phyloP scores from a whole-genome alignment of 2,797 vertebrate genomes.

The Hipposideros larvatus region DNA sequence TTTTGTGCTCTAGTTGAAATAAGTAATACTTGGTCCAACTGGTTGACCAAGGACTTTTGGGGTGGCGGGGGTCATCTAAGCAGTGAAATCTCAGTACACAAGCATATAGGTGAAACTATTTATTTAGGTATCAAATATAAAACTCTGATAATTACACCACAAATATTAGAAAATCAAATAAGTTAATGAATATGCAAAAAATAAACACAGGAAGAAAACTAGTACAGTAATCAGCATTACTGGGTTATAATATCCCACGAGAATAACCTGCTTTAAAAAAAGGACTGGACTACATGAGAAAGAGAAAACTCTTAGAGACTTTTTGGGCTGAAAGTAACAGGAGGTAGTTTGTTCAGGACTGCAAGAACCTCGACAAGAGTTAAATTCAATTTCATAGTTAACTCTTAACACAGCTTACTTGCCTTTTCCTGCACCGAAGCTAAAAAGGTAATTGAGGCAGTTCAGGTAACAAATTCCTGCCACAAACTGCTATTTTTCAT shows the following conservation, averaged over 20 bases:
- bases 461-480: constrained; percentile 65
- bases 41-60: neutral
- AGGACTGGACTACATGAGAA: neutral
- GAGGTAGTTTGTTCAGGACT: neutral
- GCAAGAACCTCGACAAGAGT: neutral
- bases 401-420: neutral
- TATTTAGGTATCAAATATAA: constrained; percentile 42
- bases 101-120: neutral
- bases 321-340: neutral
- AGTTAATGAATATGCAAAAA: constrained; percentile 46
- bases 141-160: constrained; percentile 47
- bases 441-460: constrained; percentile 51
- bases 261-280: neutral
- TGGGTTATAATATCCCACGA: neutral
- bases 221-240: neutral
- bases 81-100: neutral
- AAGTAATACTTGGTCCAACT: neutral
- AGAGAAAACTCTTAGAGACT: neutral
- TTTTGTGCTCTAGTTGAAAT: constrained; percentile 5
- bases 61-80: neutral
- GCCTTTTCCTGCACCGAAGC: neutral
- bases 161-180: constrained; percentile 31
- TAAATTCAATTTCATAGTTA: constrained; percentile 37
- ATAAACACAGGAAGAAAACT: neutral
- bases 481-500: constrained; percentile 14